Conservation (phyloP, 1,140 invertebrate genomes). For the Drosophila sproati region DNA sequence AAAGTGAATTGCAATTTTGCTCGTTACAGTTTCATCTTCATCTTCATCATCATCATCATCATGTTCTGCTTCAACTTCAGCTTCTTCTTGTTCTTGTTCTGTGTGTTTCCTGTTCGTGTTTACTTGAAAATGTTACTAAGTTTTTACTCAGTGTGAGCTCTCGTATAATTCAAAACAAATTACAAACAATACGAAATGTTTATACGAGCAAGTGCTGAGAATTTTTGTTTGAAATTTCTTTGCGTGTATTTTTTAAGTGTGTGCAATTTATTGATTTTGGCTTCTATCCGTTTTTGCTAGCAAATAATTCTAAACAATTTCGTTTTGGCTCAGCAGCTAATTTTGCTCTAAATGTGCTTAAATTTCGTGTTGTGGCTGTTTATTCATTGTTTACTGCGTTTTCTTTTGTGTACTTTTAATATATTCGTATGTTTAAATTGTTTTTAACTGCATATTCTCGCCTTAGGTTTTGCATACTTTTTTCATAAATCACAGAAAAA, state of each 20-base stretch:
- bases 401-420: conserved; percentile 41
- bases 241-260: conserved; percentile 42
- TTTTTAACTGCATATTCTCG: conserved; percentile 33
- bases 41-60: background rate
- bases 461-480: conserved; percentile 72
- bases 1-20: conserved; percentile 71
- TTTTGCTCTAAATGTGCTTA: conserved; percentile 67
- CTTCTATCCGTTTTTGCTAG: conserved; percentile 36
- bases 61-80: background rate
- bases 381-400: conserved; percentile 52
- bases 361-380: conserved; percentile 23
- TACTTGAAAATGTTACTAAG: conserved; percentile 19
- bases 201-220: conserved; percentile 23
- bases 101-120: conserved; percentile 15
- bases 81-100: conserved; percentile 27
- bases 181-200: conserved; percentile 44
- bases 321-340: conserved; percentile 49
- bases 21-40: conserved; percentile 47
- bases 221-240: conserved; percentile 21
- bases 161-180: conserved; percentile 29
- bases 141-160: conserved; percentile 35
- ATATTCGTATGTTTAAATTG: conserved; percentile 47
- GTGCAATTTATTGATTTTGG: conserved; percentile 48
- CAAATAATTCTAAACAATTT: conserved; percentile 76
- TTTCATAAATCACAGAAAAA: conserved; percentile 83